A percentile compares a stretch with the other conserved stretches of the same genome.
Evolutionary conservation across 2,797 vertebrate genomes (phyloP).

Genomic region (Artibeus lituratus): DNA sequence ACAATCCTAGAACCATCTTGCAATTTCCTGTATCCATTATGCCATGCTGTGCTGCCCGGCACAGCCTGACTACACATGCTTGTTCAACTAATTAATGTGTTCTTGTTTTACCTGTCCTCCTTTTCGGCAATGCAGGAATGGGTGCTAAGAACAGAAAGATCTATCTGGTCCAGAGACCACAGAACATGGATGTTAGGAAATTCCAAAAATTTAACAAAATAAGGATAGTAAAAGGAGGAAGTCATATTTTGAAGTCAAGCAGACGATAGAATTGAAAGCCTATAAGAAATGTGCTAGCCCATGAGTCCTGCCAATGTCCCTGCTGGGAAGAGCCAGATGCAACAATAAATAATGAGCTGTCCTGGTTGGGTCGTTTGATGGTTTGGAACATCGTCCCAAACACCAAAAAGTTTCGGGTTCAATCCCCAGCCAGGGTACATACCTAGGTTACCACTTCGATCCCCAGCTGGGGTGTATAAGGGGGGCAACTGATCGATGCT

Average conservation of each 20-base stretch:
- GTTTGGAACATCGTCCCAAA: background rate
- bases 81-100: background rate
- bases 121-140: background rate
- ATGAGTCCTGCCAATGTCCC: background rate
- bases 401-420: background rate
- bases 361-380: background rate
- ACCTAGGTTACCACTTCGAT: background rate
- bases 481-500: no score
- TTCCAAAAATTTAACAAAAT: background rate
- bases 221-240: background rate
- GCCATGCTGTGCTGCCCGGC: background rate
- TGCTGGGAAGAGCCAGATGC: fast-evolving
- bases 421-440: background rate
- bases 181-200: background rate
- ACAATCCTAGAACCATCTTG: background rate
- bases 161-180: background rate
- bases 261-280: background rate
- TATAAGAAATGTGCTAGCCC: background rate
- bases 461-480: no score
- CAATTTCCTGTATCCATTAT: background rate
- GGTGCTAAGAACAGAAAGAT: background rate
- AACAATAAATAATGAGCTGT: background rate
- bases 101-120: background rate
- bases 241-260: background rate
- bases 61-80: background rate